phyloP scores from a whole-genome alignment of 2,797 vertebrate genomes.

The Sebastes cheni region DNA sequence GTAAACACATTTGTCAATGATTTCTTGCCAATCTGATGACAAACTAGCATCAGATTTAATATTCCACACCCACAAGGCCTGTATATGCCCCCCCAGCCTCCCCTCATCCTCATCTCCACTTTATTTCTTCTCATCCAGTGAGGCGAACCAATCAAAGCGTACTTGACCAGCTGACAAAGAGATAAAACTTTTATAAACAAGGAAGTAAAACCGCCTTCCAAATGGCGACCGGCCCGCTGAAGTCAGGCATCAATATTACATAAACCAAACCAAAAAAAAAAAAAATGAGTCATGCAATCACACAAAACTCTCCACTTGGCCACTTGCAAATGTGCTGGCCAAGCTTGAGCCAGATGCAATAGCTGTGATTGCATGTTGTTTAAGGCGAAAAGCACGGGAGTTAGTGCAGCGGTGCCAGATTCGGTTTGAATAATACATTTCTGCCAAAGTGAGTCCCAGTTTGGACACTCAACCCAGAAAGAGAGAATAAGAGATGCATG shows the following conservation, averaged over 20 bases:
- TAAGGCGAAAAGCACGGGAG: background rate
- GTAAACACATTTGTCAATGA: slow-evolving; percentile 74
- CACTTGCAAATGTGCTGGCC: background rate
- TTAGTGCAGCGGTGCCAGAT: slow-evolving; percentile 40
- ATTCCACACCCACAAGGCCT: slow-evolving; percentile 18
- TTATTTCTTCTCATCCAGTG: background rate
- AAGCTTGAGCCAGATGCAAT: slow-evolving; percentile 17
- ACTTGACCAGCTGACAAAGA: slow-evolving; percentile 16
- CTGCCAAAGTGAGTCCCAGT: slow-evolving; percentile 29
- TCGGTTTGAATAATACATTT: slow-evolving; percentile 58
- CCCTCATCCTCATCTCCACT: background rate
- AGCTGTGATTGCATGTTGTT: slow-evolving; percentile 12
- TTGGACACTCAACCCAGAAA: slow-evolving; percentile 14
- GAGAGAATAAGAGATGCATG: background rate
- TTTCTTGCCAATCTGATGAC: slow-evolving; percentile 65
- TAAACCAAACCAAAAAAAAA: background rate
- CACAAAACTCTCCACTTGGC: slow-evolving; percentile 2
- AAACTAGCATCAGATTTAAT: slow-evolving; percentile 56
- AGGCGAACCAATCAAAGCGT: slow-evolving; percentile 9
- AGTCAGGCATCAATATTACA: slow-evolving; percentile 24
- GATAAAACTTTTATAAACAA: slow-evolving; percentile 20
- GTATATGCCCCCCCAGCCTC: background rate
- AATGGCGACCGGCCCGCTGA: background rate
- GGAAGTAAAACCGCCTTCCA: background rate
- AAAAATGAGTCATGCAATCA: background rate